phyloP scores from a whole-genome alignment of 2,113 vertebrate genomes.

The Microtus ochrogaster region DNA sequence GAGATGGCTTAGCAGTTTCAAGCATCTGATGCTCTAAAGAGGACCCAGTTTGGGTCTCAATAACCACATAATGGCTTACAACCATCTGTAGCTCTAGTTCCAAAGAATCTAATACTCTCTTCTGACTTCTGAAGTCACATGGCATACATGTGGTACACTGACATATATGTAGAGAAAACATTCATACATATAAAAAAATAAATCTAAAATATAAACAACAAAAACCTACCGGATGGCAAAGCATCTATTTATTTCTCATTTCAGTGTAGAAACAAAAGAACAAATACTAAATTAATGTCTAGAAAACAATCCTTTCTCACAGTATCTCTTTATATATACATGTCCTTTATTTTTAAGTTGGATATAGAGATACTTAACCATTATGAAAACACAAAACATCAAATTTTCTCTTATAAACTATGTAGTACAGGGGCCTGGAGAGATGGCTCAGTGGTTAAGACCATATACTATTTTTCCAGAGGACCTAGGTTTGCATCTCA shows the following conservation, averaged over 20 bases:
- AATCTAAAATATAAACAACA: not conserved
- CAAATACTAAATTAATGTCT: conserved; percentile 37
- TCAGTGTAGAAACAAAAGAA: conserved; percentile 32
- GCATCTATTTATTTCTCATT: not conserved
- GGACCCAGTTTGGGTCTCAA: not conserved
- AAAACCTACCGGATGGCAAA: not conserved
- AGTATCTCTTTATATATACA: not conserved
- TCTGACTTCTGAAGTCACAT: not conserved
- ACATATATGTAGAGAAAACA: not conserved
- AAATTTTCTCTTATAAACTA: conserved; percentile 48
- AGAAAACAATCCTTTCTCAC: conserved; percentile 5
- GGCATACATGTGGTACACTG: not conserved
- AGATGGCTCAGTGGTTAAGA: not conserved
- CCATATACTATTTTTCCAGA: not conserved
- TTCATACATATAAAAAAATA: not conserved
- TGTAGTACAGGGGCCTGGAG: not conserved
- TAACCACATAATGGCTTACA: not conserved
- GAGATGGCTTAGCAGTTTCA: not conserved
- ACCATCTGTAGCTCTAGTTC: not conserved
- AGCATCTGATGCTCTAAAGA: not conserved
- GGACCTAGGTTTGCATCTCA: too few relatives aligned
- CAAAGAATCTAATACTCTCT: not conserved
- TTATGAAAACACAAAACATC: conserved; percentile 13
- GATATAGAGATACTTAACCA: conserved; percentile 12
- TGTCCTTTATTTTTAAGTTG: conserved; percentile 33